phyloP scores from a whole-genome alignment of 2,888 invertebrate genomes.

The Agrenia bidenticulata region DNA sequence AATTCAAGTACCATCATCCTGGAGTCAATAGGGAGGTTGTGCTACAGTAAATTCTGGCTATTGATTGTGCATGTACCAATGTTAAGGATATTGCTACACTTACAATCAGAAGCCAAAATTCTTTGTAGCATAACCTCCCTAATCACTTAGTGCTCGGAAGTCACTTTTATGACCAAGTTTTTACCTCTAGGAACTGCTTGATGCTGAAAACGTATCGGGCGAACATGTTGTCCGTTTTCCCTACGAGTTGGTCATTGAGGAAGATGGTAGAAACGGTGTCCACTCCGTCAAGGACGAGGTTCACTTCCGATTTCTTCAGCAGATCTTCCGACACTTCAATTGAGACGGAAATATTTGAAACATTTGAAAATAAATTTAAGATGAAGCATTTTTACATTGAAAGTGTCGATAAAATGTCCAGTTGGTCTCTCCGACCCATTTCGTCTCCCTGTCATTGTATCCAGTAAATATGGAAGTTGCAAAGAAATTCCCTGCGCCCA shows the following conservation, averaged over 20 bases:
- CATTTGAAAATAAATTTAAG: background rate
- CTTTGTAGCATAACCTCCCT: background rate
- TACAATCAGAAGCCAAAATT: too few species aligned
- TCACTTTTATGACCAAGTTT: background rate
- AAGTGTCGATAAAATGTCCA: conserved; percentile 76
- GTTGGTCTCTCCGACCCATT: conserved; percentile 78
- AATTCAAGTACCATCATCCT: too few species aligned
- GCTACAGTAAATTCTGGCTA: too few species aligned
- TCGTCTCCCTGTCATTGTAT: conserved; percentile 73
- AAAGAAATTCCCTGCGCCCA: conserved; percentile 64
- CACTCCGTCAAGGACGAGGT: conserved; percentile 58
- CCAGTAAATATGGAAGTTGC: conserved; percentile 62
- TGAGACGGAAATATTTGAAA: background rate
- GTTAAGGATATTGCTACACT: too few species aligned
- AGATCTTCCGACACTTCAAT: conserved; percentile 49
- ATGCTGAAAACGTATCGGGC: conserved; percentile 57
- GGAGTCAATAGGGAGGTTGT: too few species aligned
- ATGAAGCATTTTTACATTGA: conserved; percentile 60
- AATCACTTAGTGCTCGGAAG: background rate
- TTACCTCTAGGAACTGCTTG: conserved; percentile 52
- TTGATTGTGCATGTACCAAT: too few species aligned
- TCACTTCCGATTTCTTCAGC: conserved; percentile 49
- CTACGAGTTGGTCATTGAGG: conserved; percentile 57
- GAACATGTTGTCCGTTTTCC: conserved; percentile 59
- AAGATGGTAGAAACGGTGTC: conserved; percentile 59